Percentiles rank a stretch among this genome's conserved stretches.
phyloP scores from a whole-genome alignment of 2,888 invertebrate genomes.

The Drosophila monieri region DNA sequence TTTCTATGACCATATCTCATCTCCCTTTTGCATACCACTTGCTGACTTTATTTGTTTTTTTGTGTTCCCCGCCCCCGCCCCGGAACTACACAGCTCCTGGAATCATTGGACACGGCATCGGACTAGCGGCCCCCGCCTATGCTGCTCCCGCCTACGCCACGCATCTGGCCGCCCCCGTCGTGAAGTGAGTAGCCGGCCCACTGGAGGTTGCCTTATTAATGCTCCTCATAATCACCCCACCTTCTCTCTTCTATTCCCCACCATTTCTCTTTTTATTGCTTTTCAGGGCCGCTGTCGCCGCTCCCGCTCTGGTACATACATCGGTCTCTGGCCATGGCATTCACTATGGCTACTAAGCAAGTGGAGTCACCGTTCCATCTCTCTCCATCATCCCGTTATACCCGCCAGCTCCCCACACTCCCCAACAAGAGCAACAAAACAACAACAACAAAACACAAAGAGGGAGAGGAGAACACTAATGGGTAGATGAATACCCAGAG shows the following conservation, averaged over 20 bases:
- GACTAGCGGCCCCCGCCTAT: constrained; percentile 62
- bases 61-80: background rate
- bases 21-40: background rate
- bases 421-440: constrained; percentile 3
- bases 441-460: constrained; percentile 11
- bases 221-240: constrained; percentile 43
- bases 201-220: constrained; percentile 31
- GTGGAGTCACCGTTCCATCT: background rate
- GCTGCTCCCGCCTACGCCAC: constrained; percentile 69
- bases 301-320: constrained; percentile 83
- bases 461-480: constrained; percentile 6
- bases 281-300: constrained; percentile 80
- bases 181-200: constrained; percentile 77
- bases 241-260: background rate
- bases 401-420: constrained; percentile 15
- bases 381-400: constrained; percentile 4
- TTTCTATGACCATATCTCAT: constrained; percentile 1
- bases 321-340: constrained; percentile 83
- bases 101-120: constrained; percentile 74
- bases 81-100: constrained; percentile 61
- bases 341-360: constrained; percentile 82
- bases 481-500: constrained; percentile 46
- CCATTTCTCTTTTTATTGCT: constrained; percentile 1
- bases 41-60: constrained; percentile 22
- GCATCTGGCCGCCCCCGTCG: constrained; percentile 78